Conservation (phyloP, 2,797 vertebrate species). For the Leontopithecus rosalia region DNA sequence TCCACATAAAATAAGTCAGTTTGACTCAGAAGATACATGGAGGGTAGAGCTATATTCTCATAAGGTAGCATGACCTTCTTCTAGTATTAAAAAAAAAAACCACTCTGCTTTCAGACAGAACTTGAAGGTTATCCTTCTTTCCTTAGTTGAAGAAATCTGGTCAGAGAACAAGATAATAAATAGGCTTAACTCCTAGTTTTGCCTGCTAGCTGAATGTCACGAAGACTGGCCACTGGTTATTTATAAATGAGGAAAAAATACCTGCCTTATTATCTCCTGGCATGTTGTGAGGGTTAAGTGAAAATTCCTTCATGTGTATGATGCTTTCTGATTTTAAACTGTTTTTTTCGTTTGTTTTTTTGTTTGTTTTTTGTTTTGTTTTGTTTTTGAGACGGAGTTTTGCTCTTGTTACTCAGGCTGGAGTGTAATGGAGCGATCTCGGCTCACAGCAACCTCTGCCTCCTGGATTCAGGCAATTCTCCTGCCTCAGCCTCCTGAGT, state of each 20-base stretch:
- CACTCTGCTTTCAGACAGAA: background rate
- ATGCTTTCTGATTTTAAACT: background rate
- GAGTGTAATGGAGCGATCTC: too few species aligned
- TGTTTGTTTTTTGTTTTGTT: too few species aligned
- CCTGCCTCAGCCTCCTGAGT: too few species aligned
- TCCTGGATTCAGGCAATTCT: too few species aligned
- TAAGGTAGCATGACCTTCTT: constrained; percentile 1
- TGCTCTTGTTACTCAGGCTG: too few species aligned
- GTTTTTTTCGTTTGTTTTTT: too few species aligned
- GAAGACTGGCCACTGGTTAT: background rate
- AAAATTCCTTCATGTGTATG: background rate
- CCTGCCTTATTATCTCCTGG: background rate
- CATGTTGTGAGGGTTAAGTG: background rate
- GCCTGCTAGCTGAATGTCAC: background rate
- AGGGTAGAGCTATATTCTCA: background rate
- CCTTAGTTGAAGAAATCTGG: background rate
- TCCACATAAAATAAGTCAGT: constrained; percentile 50
- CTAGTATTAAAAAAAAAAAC: background rate
- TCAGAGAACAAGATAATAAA: background rate
- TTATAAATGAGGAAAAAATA: background rate
- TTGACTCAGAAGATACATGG: constrained; percentile 17
- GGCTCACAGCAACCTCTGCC: too few species aligned
- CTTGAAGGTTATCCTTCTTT: background rate
- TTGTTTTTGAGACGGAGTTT: too few species aligned
- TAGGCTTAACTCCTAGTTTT: background rate